Base-by-base conservation (phyloP, 2,888 invertebrate genomes). In the Spodoptera littoralis region DNA sequence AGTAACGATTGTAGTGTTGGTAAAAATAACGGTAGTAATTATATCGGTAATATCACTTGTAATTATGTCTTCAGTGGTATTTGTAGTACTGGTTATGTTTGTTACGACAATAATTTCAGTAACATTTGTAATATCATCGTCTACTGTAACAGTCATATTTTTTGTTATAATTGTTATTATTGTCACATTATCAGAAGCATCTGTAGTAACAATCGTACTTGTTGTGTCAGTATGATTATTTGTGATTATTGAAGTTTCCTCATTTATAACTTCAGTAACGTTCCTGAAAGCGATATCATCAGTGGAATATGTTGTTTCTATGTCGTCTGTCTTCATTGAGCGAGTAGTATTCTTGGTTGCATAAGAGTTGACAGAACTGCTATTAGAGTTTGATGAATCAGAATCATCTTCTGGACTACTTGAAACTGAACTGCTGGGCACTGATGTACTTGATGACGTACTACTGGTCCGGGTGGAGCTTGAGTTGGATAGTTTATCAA, bases 1-100 rank as follows among this genome's bases (percentile, higher is more conserved):
- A 0, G 70, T 73, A 22, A 61, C 61, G 24, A 73, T 70, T 53
- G 75, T 75, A 45, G 69, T 66, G 27, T 76, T 72, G 13, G 61
- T 75, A n/a, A 64, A 43, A 9, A 73, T 70, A 5, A 57, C 24
- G 22, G 75, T 76, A 0, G 65, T 70, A 47, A 60, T 60, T 48
- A 42, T 54, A 13, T 75, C 70, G 0, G 54, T 66, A 8, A 66
- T 60, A 52, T 76, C 63, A 47, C 45, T 64, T 48, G 57, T 44
- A 30, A 64, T 55, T 45, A 54, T 66, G 12, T 65, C 45, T 54
- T 75, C 62, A 52, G 65, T 75, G 12, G 27, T 65, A 53, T 70
- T 70, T 1, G 60, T 64, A 27, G 57, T 70, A 42, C 65, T 65
- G 36, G 75, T 70, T 45, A 72, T 57, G 6, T 76, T 75, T 11